Conservation (phyloP, 2,797 vertebrate species). For the Ibycter americanus region DNA sequence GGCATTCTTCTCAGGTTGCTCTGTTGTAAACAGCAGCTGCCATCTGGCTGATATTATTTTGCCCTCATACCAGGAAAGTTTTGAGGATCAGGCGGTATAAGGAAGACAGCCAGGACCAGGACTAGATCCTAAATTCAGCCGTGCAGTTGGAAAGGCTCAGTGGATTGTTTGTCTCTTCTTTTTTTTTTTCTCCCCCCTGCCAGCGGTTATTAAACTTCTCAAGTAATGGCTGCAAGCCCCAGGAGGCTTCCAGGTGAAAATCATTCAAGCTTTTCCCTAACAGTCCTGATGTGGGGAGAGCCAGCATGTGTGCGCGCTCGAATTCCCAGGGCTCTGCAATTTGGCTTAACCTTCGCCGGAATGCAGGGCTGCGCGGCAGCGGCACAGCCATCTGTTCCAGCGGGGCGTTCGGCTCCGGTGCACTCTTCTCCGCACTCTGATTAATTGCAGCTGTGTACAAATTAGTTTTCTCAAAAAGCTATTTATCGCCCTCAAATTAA, state of each 20-base stretch:
- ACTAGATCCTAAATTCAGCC: neutral
- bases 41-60: neutral
- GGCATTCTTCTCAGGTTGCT: neutral
- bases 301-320: neutral
- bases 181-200: no score
- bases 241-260: constrained; percentile 23
- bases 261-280: constrained; percentile 14
- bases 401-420: constrained; percentile 17
- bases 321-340: constrained; percentile 11
- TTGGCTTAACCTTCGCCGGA: constrained; percentile 30
- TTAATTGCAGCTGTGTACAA: constrained; percentile 63
- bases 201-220: neutral
- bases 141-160: neutral
- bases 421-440: constrained; percentile 26
- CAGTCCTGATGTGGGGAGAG: neutral
- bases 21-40: neutral
- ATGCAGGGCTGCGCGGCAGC: neutral
- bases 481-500: constrained; percentile 66
- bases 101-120: neutral
- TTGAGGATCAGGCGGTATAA: neutral
- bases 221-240: neutral
- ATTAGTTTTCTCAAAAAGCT: constrained; percentile 66
- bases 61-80: neutral
- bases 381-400: constrained; percentile 45
- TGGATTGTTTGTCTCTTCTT: neutral